Evolutionary conservation across 2,113 vertebrate genomes (phyloP), one percentile per base, ranked within the genome.

Genomic region (Zosterops borbonicus): DNA sequence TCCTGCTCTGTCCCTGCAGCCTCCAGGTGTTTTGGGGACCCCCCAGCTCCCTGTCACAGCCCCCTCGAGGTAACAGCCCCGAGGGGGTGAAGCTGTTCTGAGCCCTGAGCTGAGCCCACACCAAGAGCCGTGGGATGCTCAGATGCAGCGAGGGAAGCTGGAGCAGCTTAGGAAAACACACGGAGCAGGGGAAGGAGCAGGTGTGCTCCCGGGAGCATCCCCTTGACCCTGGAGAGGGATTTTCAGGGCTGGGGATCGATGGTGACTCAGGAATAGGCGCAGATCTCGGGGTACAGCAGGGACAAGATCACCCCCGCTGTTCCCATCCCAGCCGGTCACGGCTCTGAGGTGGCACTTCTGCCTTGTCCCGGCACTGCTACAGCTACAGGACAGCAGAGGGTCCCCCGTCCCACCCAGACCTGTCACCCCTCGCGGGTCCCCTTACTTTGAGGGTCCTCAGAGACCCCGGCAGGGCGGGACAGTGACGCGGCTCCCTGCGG

Each of bases 51-150:
- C 13, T 25, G 52, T 20, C 52, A 14, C 60, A 41, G n/a, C 63
- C 29, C 29, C 25, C 6, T 5, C 14, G 9, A 56, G 41, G 44
- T 3, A 22, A 9, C 9, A 24, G 2, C 7, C 39, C 11, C 35
- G 2, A 22, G 39, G 37, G 37, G 11, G 3, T n/a, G 49, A 53
- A n/a, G 46, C 39, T 19, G 35, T 4, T 19, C 29, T 8, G 16
- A 4, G 65, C 52, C 60, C 42, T 1, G 2, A 52, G 58, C 63
- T 9, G 63, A 50, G 14, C 64, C 23, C 4, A 0, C 0, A 1
- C 28, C 12, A 17, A 12, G 68, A 76, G 33, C 63, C 46, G 3
- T 1, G 5, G 33, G 80, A 10, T 41, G 49, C 49, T 65, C 74
- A 2, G 15, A 62, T 12, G 14, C 50, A 7, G 50, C 5, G 1